Evolutionary conservation across 2,797 vertebrate species (phyloP), one percentile per base, ranked within the genome.

Genomic region (Anabas testudineus): DNA sequence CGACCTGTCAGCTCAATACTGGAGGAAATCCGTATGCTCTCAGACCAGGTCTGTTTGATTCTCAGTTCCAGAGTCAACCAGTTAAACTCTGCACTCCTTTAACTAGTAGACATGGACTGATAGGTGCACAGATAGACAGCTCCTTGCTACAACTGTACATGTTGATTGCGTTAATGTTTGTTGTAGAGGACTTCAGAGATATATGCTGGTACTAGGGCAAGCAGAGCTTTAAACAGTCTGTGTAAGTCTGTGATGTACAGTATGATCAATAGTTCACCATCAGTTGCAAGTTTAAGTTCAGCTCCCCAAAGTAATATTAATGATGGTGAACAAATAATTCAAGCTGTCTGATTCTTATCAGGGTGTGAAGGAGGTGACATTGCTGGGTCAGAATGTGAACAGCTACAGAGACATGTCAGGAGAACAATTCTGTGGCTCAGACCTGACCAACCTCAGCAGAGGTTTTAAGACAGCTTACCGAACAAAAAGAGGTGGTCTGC

Each of bases 311-410:
- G 45, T 13, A 21, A 32, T 5, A 7, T 54, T 24, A n/a, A 22
- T 34, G 13, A 39, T 10, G 6, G 0, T 26, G 2, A 28, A 13
- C 21, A 3, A 26, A 10, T 19, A 8, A 12, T 26, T 13, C 15
- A 12, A 8, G 7, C 16, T 32, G 21, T 48, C 19, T 74, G 56
- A 34, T 19, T 39, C 16, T n/a, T 22, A 60, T 14, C 71, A 99
- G 98, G 98, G 97, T 0, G 93, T 99, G 80, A 99, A 97, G 82
- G 97, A 99, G 88, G 96, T 99, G 81, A 98, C 96, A 1, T 88
- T 99, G 46, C 89, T 99, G 81, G 98, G 98, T 74, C 98, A 99
- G 93, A 99, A 99, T 0, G 97, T 99, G 57, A 99, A 99, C 92
- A 99, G 98, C 90, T 99, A 96, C 85, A 90, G 94, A 64, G 97